Evolutionary conservation across 2,113 vertebrate species (phyloP).

Genomic region (Cromileptes altivelis): DNA sequence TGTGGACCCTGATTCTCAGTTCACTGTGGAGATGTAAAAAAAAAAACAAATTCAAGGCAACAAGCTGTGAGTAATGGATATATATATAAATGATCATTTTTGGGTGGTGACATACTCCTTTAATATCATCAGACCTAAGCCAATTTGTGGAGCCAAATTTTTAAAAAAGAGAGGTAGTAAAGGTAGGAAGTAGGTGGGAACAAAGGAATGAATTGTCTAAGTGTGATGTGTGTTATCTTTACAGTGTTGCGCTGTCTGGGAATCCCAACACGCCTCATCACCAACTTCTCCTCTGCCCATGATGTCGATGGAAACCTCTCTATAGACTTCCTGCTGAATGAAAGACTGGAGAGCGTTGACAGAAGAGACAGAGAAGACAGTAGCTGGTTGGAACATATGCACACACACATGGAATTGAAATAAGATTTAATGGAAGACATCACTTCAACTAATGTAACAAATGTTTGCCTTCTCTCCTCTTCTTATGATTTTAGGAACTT

Average conservation of each 20-base stretch:
- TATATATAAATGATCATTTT: too few relatives aligned
- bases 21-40: too few relatives aligned
- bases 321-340: constrained; percentile 83
- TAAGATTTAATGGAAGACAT: background rate
- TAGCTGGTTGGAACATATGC: constrained; percentile 83
- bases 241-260: constrained; percentile 92
- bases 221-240: constrained; percentile 3
- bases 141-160: too few relatives aligned
- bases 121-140: too few relatives aligned
- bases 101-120: too few relatives aligned
- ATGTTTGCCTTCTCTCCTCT: background rate
- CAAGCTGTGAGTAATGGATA: too few relatives aligned
- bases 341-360: constrained; percentile 69
- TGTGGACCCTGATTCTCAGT: too few relatives aligned
- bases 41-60: too few relatives aligned
- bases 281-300: constrained; percentile 90
- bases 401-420: background rate
- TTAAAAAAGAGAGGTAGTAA: too few relatives aligned
- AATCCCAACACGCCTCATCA: constrained; percentile 91
- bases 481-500: constrained; percentile 89
- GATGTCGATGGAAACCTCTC: constrained; percentile 84
- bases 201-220: too few relatives aligned
- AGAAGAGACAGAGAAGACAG: constrained; percentile 75
- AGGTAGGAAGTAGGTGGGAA: background rate
- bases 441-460: background rate